phyloP scores from a whole-genome alignment of 2,797 vertebrate species.

The Tokudaia tokunoshimensis region DNA sequence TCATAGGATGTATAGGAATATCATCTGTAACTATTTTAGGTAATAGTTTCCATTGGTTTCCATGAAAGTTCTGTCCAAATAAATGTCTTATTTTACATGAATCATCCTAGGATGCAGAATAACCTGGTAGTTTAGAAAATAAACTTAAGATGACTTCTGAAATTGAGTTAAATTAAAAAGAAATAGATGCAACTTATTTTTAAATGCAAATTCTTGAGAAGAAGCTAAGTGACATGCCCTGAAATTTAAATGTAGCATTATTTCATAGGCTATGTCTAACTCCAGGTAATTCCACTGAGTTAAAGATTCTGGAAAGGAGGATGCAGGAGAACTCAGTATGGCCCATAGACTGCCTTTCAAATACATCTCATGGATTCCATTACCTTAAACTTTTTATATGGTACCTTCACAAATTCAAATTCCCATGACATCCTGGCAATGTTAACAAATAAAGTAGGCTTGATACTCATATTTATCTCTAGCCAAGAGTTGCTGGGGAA shows the following conservation, averaged over 20 bases:
- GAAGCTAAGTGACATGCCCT: neutral
- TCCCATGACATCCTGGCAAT: neutral
- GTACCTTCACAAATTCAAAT: neutral
- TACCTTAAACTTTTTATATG: neutral
- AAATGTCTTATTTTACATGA: slow-evolving; percentile 47
- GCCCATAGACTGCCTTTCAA: neutral
- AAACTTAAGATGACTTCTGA: slow-evolving; percentile 48
- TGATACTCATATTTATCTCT: neutral
- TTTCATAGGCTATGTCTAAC: neutral
- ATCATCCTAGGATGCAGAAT: slow-evolving; percentile 12
- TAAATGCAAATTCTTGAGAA: slow-evolving; percentile 17
- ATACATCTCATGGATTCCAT: neutral
- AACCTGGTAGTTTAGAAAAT: slow-evolving; percentile 45
- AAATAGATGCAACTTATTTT: slow-evolving; percentile 41
- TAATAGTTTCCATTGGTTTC: slow-evolving; percentile 42
- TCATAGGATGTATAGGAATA: neutral
- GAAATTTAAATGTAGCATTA: neutral
- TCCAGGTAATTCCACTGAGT: neutral
- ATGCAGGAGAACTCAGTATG: neutral
- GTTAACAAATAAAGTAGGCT: neutral
- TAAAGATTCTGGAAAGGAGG: neutral
- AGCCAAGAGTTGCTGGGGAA: neutral
- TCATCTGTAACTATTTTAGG: slow-evolving; percentile 23
- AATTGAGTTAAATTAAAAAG: slow-evolving; percentile 2
- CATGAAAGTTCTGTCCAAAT: slow-evolving; percentile 17